These are phyloP conservation scores for Drosophila borborema DNA, from an alignment of 2,888 invertebrate species.

Conservation along the genomic window DNA sequence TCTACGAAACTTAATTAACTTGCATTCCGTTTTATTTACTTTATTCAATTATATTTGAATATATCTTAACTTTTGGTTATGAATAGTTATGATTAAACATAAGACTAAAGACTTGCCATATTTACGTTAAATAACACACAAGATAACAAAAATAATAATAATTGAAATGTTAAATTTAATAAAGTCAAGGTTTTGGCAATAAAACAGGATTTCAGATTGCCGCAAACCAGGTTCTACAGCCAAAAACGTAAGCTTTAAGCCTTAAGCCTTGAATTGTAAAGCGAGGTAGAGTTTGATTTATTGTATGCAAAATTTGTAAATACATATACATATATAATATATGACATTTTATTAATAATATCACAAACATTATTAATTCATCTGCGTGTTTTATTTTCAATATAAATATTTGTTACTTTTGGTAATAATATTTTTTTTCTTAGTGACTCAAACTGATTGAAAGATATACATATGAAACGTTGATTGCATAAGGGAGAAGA, in stretches of 20 bases:
- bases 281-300: neutral
- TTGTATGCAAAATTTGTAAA: neutral
- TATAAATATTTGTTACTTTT: no score
- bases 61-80: neutral
- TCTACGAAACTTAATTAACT: neutral
- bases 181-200: neutral
- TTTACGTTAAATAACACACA: no score
- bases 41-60: neutral
- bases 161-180: neutral
- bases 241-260: neutral
- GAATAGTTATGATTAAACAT: neutral
- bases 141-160: neutral
- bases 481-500: constrained; percentile 66
- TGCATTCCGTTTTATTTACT: neutral
- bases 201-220: neutral
- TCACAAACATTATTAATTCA: no score
- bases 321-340: neutral
- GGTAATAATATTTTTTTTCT: neutral
- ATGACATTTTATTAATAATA: neutral
- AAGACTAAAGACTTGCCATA: neutral
- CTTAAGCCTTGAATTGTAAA: neutral
- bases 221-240: constrained; percentile 7
- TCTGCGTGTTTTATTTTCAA: no score
- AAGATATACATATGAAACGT: constrained; percentile 15
- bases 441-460: constrained; percentile 17